A percentile compares a stretch with the other conserved stretches of the same genome.
These are phyloP conservation scores for Eubasilissa regina DNA, from an alignment of 1,140 invertebrate species.

Conservation along the genomic window DNA sequence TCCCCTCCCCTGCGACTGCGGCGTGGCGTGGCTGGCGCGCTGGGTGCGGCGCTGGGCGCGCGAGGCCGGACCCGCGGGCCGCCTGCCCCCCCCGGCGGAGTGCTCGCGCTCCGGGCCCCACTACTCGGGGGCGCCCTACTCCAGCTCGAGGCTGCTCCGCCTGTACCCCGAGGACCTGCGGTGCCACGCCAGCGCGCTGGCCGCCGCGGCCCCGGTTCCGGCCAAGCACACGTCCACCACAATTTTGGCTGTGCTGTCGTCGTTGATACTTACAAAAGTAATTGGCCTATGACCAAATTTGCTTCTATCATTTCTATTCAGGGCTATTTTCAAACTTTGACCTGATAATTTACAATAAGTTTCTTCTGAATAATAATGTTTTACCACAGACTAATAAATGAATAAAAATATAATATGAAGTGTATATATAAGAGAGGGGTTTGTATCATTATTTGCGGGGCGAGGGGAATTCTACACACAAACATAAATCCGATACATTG, in stretches of 20 bases:
- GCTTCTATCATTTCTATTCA: too few relatives aligned
- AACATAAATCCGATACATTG: too few relatives aligned
- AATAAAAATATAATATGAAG: too few relatives aligned
- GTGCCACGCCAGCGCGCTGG: conserved; percentile 83
- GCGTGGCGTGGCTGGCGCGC: conserved; percentile 89
- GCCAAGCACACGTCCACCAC: conserved; percentile 10
- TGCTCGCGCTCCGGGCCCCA: conserved; percentile 77
- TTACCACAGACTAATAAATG: too few relatives aligned
- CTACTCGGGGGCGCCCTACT: neutral
- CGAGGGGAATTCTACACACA: too few relatives aligned
- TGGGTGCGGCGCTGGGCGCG: conserved; percentile 90
- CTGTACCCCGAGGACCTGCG: conserved; percentile 82
- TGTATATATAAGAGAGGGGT: too few relatives aligned
- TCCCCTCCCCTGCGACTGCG: conserved; percentile 89
- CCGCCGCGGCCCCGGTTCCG: conserved; percentile 69
- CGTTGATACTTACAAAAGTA: neutral
- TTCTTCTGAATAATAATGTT: too few relatives aligned
- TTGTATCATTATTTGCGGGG: too few relatives aligned
- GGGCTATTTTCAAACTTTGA: too few relatives aligned
- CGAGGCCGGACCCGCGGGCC: conserved; percentile 76
- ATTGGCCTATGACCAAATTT: neutral
- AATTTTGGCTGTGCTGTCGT: neutral
- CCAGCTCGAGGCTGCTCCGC: conserved; percentile 73
- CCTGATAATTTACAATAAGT: too few relatives aligned
- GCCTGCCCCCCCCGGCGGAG: conserved; percentile 69